A percentile compares a stretch with the other conserved stretches of the same genome.
Conservation (phyloP, 2,888 invertebrate genomes). For the Amorpha juglandis region DNA sequence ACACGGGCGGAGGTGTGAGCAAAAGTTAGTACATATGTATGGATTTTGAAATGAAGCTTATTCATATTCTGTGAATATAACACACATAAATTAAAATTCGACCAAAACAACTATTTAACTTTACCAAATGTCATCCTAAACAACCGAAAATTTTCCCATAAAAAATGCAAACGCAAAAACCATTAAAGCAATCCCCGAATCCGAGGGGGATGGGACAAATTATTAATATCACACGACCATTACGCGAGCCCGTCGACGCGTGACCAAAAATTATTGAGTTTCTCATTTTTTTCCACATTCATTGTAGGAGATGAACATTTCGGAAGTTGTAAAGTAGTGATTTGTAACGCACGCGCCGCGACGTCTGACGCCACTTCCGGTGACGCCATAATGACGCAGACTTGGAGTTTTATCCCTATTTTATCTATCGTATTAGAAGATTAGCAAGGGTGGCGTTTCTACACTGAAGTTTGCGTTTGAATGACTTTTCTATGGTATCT, state of each 20-base stretch:
- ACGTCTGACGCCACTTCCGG: slow-evolving; percentile 79
- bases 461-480: not conserved
- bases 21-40: too few species aligned
- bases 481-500: not conserved
- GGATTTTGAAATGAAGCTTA: too few species aligned
- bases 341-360: slow-evolving; percentile 84
- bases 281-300: slow-evolving; percentile 55
- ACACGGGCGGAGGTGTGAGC: too few species aligned
- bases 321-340: slow-evolving; percentile 85
- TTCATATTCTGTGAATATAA: too few species aligned
- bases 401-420: not conserved
- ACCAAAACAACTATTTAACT: not conserved
- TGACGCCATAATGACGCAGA: slow-evolving; percentile 72
- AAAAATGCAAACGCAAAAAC: slow-evolving; percentile 57
- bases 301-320: slow-evolving; percentile 58
- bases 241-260: slow-evolving; percentile 68
- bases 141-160: slow-evolving; percentile 39
- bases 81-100: too few species aligned
- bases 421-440: not conserved
- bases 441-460: not conserved
- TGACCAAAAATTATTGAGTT: slow-evolving; percentile 73
- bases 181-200: slow-evolving; percentile 51
- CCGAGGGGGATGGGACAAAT: slow-evolving; percentile 70
- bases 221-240: slow-evolving; percentile 81
- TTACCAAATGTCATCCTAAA: slow-evolving; percentile 27